Percentiles rank a stretch among this genome's conserved stretches.
phyloP scores from a whole-genome alignment of 2,888 invertebrate species.

The Drosophila aldrichi region DNA sequence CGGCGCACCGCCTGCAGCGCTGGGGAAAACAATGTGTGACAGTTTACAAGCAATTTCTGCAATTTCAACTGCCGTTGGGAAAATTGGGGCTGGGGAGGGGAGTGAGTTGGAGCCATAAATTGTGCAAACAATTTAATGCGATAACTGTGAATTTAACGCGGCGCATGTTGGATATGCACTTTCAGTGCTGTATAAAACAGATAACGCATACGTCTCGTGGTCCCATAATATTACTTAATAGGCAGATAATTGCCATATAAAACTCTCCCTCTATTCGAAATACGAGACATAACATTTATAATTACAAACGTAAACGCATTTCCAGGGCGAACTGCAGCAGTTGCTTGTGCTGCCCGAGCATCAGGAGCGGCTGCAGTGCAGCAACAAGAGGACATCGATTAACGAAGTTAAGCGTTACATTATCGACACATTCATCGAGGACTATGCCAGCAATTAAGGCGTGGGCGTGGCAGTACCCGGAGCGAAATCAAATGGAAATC shows the following conservation, averaged over 20 bases:
- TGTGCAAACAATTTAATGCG: constrained; percentile 35
- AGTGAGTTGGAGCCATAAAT: constrained; percentile 29
- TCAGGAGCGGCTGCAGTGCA: constrained; percentile 84
- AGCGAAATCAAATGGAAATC: constrained; percentile 54
- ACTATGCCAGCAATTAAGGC: constrained; percentile 83
- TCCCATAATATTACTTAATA: constrained; percentile 52
- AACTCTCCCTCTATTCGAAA: constrained; percentile 9
- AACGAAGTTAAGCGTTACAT: constrained; percentile 85
- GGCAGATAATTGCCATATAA: constrained; percentile 49
- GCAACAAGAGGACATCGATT: constrained; percentile 84
- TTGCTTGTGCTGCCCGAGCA: constrained; percentile 83
- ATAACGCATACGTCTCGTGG: constrained; percentile 60
- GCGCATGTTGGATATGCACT: constrained; percentile 46
- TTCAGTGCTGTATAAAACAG: constrained; percentile 30
- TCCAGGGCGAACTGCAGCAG: constrained; percentile 84
- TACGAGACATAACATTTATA: background rate
- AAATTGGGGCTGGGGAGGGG: background rate
- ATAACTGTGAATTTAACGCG: constrained; percentile 39
- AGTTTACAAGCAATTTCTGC: constrained; percentile 41
- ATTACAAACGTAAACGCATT: background rate
- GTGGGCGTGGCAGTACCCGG: constrained; percentile 12
- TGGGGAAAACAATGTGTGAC: constrained; percentile 31
- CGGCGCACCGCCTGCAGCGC: constrained; percentile 6
- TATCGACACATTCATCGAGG: constrained; percentile 85
- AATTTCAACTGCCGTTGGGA: constrained; percentile 5